phyloP scores from a whole-genome alignment of 1,140 invertebrate species.

The Bombus vancouverensis region DNA sequence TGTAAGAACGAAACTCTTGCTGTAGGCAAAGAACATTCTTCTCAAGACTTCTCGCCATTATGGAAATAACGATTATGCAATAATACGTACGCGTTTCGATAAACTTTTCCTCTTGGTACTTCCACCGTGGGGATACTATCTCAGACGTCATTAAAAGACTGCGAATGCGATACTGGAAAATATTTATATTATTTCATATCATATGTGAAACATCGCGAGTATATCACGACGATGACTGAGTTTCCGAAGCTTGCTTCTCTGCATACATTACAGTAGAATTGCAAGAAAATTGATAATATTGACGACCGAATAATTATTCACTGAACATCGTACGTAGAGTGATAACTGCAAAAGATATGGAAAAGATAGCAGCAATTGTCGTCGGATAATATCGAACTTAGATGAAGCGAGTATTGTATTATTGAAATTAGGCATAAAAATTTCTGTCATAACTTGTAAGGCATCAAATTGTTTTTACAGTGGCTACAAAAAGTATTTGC shows the following conservation, averaged over 20 bases:
- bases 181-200: not conserved
- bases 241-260: not conserved
- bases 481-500: too few species aligned
- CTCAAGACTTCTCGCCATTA: not conserved
- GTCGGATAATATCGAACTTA: not conserved
- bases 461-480: too few species aligned
- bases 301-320: not conserved
- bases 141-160: not conserved
- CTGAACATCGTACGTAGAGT: not conserved
- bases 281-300: not conserved
- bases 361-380: not conserved
- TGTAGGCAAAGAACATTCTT: conserved; percentile 8
- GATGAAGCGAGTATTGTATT: too few species aligned
- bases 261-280: not conserved
- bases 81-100: not conserved
- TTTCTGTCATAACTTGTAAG: too few species aligned
- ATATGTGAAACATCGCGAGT: not conserved
- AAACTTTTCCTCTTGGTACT: not conserved
- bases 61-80: conserved; percentile 39
- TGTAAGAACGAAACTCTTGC: not conserved
- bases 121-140: not conserved
- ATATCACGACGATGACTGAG: not conserved
- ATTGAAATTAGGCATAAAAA: too few species aligned
- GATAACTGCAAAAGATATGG: not conserved
- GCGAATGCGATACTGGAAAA: not conserved